Conservation (phyloP, 2,888 invertebrate genomes). For the Mythimna vitellina region DNA sequence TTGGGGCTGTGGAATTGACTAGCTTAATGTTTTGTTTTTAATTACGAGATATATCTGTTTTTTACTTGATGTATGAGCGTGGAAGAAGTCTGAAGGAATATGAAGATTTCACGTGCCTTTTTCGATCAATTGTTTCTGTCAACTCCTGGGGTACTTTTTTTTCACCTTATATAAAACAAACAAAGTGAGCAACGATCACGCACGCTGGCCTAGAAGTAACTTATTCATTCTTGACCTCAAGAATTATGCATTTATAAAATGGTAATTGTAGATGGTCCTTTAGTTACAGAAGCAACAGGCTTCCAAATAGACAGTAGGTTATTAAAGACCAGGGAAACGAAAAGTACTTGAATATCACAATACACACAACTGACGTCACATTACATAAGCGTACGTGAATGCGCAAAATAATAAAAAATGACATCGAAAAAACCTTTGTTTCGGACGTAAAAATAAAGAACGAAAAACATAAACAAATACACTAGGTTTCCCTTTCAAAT, state of each 20-base stretch:
- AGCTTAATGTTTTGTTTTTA: slow-evolving; percentile 9
- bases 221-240: too few relatives aligned
- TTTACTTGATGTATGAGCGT: neutral
- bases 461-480: slow-evolving; percentile 35
- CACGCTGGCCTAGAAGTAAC: too few relatives aligned
- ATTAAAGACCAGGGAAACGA: neutral
- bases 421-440: slow-evolving; percentile 39
- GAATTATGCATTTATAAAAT: neutral
- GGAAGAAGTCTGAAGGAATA: neutral
- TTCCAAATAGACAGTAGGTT: neutral
- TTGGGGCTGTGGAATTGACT: slow-evolving; percentile 19
- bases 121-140: neutral
- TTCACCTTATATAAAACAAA: too few relatives aligned
- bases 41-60: neutral
- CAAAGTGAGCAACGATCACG: too few relatives aligned
- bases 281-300: neutral
- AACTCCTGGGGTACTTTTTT: neutral
- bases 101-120: neutral
- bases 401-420: slow-evolving; percentile 16
- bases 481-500: slow-evolving; percentile 63
- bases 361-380: slow-evolving; percentile 13
- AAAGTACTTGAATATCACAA: neutral
- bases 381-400: slow-evolving; percentile 11
- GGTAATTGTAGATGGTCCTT: neutral
- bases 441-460: slow-evolving; percentile 35